phyloP scores from a whole-genome alignment of 2,113 vertebrate species.

The Podiceps cristatus region DNA sequence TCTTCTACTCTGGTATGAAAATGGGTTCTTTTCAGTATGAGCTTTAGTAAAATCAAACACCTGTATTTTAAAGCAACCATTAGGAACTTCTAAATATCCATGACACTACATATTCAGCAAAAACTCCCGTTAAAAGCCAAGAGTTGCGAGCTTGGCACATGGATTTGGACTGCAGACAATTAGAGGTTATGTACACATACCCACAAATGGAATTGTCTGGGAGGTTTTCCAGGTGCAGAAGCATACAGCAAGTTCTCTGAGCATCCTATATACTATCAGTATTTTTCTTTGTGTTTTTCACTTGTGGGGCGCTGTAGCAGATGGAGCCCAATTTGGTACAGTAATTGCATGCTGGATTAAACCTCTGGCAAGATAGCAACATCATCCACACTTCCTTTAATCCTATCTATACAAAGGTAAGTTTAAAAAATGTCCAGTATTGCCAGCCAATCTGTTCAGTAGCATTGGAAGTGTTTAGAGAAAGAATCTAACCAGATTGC shows the following conservation, averaged over 20 bases:
- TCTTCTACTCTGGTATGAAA: not conserved
- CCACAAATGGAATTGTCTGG: not conserved
- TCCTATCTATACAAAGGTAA: not conserved
- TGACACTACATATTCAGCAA: not conserved
- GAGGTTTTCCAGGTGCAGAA: not conserved
- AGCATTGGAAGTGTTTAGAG: not conserved
- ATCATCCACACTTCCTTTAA: not conserved
- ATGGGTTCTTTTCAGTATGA: accelerated
- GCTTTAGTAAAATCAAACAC: not conserved
- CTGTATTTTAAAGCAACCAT: accelerated
- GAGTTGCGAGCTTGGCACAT: not conserved
- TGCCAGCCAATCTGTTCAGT: not conserved
- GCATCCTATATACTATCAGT: accelerated
- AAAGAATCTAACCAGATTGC: not conserved
- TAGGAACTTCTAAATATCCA: not conserved
- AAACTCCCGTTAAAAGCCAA: not conserved
- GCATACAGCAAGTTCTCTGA: accelerated
- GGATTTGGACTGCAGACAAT: accelerated
- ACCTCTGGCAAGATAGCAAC: not conserved
- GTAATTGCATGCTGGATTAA: not conserved
- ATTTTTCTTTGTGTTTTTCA: not conserved
- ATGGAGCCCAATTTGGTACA: not conserved
- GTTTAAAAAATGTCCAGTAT: accelerated
- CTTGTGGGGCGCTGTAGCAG: no score
- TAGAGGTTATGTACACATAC: accelerated